These are phyloP conservation scores for Prorops nasuta DNA, from an alignment of 1,140 invertebrate species.

Conservation along the genomic window DNA sequence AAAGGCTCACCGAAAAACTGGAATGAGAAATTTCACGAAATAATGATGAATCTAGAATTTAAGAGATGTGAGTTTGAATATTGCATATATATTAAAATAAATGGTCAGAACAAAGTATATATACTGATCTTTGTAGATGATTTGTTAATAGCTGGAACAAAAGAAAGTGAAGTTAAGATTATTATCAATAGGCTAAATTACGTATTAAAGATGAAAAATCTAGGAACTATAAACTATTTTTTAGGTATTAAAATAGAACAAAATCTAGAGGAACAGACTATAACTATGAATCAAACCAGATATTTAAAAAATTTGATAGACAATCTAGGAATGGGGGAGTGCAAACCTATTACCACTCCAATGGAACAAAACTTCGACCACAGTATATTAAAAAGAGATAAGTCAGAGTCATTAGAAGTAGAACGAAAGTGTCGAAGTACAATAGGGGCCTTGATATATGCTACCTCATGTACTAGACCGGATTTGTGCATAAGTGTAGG, in stretches of 20 bases:
- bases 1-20: not conserved
- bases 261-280: not conserved
- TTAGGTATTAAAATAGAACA: no score
- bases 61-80: not conserved
- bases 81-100: not conserved
- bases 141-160: not conserved
- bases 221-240: not conserved
- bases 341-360: not conserved
- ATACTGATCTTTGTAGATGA: not conserved
- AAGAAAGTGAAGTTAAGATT: not conserved
- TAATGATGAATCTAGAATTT: not conserved
- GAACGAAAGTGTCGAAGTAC: not conserved
- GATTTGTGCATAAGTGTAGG: not conserved
- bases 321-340: slow-evolving; percentile 1
- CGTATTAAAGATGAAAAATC: not conserved
- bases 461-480: slow-evolving; percentile 1
- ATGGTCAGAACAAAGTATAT: not conserved
- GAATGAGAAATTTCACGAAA: not conserved
- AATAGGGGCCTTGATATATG: not conserved
- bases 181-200: not conserved
- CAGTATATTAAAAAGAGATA: not conserved
- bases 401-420: not conserved
- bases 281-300: not conserved
- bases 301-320: not conserved
- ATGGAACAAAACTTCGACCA: not conserved